These are phyloP conservation scores for Aleiodes testaceus DNA, from an alignment of 2,888 invertebrate species.

Conservation along the genomic window DNA sequence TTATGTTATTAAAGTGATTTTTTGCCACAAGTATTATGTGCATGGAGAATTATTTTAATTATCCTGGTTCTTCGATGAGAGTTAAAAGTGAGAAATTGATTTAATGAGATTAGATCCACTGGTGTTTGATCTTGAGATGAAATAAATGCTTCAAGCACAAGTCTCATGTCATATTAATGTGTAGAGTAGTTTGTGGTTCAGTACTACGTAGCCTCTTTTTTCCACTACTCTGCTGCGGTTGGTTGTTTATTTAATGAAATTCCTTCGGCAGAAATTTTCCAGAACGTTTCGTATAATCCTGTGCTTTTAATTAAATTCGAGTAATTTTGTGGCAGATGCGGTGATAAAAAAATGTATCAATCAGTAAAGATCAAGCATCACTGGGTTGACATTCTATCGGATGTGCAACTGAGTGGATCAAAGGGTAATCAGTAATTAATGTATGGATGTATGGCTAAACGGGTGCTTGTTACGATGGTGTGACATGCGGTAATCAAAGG, in stretches of 20 bases:
- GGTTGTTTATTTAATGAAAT: too few relatives aligned
- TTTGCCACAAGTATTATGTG: not conserved
- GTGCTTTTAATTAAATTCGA: not conserved
- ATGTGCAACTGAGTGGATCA: constrained; percentile 25
- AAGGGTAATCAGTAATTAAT: constrained; percentile 6
- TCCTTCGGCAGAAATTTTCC: not conserved
- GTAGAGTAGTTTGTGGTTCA: not conserved
- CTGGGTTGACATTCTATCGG: not conserved
- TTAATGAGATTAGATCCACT: too few relatives aligned
- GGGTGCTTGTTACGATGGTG: constrained; percentile 8
- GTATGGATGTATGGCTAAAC: constrained; percentile 2
- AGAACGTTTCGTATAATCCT: not conserved
- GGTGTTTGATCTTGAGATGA: too few relatives aligned
- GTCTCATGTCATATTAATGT: too few relatives aligned
- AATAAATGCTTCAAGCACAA: too few relatives aligned
- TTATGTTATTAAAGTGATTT: constrained; percentile 7
- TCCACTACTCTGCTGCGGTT: not conserved
- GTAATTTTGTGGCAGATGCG: not conserved
- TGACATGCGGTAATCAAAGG: constrained; percentile 15
- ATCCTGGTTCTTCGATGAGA: too few relatives aligned
- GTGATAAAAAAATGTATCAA: constrained; percentile 13
- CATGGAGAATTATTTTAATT: too few relatives aligned
- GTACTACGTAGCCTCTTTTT: constrained; percentile 21
- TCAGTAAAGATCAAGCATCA: constrained; percentile 4
- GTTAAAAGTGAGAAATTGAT: too few relatives aligned